Evolutionary conservation across 2,113 vertebrate genomes (phyloP).

Genomic region (Pollachius pollachius): DNA sequence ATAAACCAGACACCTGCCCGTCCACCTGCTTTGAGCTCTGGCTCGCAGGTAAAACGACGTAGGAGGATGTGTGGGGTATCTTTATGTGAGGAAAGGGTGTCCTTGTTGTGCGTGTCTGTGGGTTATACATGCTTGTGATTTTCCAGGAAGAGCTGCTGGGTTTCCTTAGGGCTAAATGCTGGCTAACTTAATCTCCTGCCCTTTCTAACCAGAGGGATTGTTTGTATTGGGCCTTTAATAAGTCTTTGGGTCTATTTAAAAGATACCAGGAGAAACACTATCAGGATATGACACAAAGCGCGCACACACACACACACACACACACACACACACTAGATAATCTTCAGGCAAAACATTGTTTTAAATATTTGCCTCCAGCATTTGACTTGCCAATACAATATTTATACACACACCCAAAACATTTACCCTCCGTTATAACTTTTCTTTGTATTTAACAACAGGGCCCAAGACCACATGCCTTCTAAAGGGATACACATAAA

Average conservation of each 20-base stretch:
- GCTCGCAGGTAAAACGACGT: neutral
- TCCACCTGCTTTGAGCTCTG: neutral
- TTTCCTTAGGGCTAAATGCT: slow-evolving; percentile 34
- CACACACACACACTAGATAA: slow-evolving; percentile 23
- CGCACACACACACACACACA: slow-evolving; percentile 18
- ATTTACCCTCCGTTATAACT: too few relatives aligned
- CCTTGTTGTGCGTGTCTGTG: too few relatives aligned
- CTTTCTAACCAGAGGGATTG: slow-evolving; percentile 47
- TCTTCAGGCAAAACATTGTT: slow-evolving; percentile 12
- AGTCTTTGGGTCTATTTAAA: slow-evolving; percentile 48
- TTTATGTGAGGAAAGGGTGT: neutral
- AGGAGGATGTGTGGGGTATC: neutral
- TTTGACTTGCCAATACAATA: neutral
- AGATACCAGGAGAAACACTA: slow-evolving; percentile 39
- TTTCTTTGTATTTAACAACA: too few relatives aligned
- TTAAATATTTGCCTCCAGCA: slow-evolving; percentile 21
- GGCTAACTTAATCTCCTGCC: slow-evolving; percentile 43
- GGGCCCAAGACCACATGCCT: too few relatives aligned
- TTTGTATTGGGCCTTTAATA: slow-evolving; percentile 56
- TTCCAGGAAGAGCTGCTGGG: neutral
- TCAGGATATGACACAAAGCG: slow-evolving; percentile 24
- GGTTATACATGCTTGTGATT: neutral
- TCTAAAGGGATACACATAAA: too few relatives aligned
- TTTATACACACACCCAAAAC: too few relatives aligned
- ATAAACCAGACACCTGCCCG: too few relatives aligned